phyloP scores from a whole-genome alignment of 2,888 invertebrate genomes.

The Mythimna loreyi region DNA sequence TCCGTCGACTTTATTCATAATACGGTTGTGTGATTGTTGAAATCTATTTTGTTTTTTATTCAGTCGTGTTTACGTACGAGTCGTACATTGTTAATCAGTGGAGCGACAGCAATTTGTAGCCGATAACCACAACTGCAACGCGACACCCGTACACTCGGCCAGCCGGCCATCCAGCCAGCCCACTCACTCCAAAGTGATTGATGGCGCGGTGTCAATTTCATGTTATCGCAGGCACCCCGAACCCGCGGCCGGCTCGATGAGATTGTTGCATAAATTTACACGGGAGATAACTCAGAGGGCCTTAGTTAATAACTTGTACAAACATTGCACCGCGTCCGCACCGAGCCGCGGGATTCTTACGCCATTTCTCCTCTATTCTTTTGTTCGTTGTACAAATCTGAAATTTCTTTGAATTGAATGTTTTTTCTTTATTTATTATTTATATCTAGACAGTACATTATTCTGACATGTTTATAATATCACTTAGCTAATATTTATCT shows the following conservation, averaged over 20 bases:
- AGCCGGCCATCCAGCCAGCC: slow-evolving; percentile 76
- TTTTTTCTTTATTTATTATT: slow-evolving; percentile 69
- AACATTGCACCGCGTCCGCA: slow-evolving; percentile 49
- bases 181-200: slow-evolving; percentile 84
- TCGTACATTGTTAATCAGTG: slow-evolving; percentile 81
- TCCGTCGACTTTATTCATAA: slow-evolving; percentile 66
- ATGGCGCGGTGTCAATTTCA: slow-evolving; percentile 84
- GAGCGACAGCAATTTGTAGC: slow-evolving; percentile 85
- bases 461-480: slow-evolving; percentile 53
- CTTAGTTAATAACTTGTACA: slow-evolving; percentile 61
- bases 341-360: slow-evolving; percentile 57
- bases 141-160: slow-evolving; percentile 79
- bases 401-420: slow-evolving; percentile 66
- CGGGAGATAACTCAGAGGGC: slow-evolving; percentile 57
- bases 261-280: slow-evolving; percentile 76
- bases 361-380: slow-evolving; percentile 65
- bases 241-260: slow-evolving; percentile 71
- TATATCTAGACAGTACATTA: slow-evolving; percentile 60
- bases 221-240: slow-evolving; percentile 81
- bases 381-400: slow-evolving; percentile 65
- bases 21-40: slow-evolving; percentile 67
- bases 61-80: slow-evolving; percentile 64
- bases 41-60: slow-evolving; percentile 69
- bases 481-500: slow-evolving; percentile 48
- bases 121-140: slow-evolving; percentile 86